A percentile compares a stretch with the other conserved stretches of the same genome.
Evolutionary conservation across 1,140 invertebrate genomes (phyloP).

Genomic region (Homarus americanus): DNA sequence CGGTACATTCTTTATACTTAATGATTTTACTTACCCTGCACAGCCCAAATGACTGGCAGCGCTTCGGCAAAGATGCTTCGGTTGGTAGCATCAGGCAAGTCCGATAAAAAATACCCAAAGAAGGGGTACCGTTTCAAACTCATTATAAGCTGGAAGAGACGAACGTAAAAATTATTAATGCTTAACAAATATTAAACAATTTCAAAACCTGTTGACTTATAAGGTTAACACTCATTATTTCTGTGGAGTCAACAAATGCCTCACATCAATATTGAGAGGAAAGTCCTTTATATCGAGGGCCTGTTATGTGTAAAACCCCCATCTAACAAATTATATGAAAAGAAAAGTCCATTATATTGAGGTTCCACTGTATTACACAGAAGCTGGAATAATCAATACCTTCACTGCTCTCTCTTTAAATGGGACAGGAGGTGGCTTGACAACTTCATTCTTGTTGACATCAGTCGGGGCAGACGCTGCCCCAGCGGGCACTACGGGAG

Average conservation of each 20-base stretch:
- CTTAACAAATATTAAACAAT: neutral
- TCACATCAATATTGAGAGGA: no score
- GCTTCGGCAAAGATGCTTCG: conserved; percentile 58
- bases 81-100: conserved; percentile 47
- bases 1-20: no score
- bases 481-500: neutral
- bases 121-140: conserved; percentile 45
- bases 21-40: conserved; percentile 36
- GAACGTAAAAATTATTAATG: neutral
- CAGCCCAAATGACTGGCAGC: conserved; percentile 57
- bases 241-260: no score
- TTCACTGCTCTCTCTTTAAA: conserved; percentile 26
- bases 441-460: conserved; percentile 58
- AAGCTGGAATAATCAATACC: no score
- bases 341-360: no score
- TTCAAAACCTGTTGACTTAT: neutral
- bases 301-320: no score
- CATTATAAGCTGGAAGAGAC: conserved; percentile 23
- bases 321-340: no score
- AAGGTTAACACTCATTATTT: no score
- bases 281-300: no score
- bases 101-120: conserved; percentile 50
- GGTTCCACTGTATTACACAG: no score
- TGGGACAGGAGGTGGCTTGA: conserved; percentile 24
- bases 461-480: conserved; percentile 16